These are phyloP conservation scores for Calycopis cecrops DNA, from an alignment of 1,140 invertebrate genomes.

Conservation along the genomic window DNA sequence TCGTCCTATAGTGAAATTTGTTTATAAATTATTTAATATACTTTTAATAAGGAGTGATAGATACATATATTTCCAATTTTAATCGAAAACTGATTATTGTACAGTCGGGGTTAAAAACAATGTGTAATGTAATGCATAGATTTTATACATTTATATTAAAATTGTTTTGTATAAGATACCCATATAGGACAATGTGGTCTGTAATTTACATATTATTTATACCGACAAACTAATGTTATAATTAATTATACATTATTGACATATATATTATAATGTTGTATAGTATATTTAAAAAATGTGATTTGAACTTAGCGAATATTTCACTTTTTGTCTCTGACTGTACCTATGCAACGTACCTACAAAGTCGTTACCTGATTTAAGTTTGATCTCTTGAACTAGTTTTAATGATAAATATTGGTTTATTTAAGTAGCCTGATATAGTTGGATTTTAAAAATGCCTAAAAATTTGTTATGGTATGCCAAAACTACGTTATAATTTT, in stretches of 20 bases:
- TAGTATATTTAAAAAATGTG: too few species aligned
- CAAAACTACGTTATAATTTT: slow-evolving; percentile 63
- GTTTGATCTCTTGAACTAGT: slow-evolving; percentile 68
- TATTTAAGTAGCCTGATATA: slow-evolving; percentile 41
- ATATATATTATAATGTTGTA: too few species aligned
- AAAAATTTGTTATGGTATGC: slow-evolving; percentile 38
- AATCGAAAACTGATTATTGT: slow-evolving; percentile 25
- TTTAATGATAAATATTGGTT: slow-evolving; percentile 46
- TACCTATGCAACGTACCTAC: slow-evolving; percentile 26
- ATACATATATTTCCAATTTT: slow-evolving; percentile 27
- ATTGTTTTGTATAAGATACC: background rate
- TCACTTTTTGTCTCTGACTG: slow-evolving; percentile 3
- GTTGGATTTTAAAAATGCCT: slow-evolving; percentile 18
- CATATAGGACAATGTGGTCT: background rate
- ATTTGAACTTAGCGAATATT: too few species aligned
- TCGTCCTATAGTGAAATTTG: slow-evolving; percentile 11
- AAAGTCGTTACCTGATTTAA: slow-evolving; percentile 60
- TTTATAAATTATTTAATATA: slow-evolving; percentile 7
- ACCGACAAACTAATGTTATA: background rate
- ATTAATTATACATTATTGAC: background rate
- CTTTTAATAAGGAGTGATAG: background rate
- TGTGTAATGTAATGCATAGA: background rate
- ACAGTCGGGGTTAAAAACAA: slow-evolving; percentile 1
- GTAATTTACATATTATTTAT: background rate
- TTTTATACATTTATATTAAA: slow-evolving; percentile 6